Conservation (phyloP, 2,888 invertebrate species). For the Melanostoma scalare region DNA sequence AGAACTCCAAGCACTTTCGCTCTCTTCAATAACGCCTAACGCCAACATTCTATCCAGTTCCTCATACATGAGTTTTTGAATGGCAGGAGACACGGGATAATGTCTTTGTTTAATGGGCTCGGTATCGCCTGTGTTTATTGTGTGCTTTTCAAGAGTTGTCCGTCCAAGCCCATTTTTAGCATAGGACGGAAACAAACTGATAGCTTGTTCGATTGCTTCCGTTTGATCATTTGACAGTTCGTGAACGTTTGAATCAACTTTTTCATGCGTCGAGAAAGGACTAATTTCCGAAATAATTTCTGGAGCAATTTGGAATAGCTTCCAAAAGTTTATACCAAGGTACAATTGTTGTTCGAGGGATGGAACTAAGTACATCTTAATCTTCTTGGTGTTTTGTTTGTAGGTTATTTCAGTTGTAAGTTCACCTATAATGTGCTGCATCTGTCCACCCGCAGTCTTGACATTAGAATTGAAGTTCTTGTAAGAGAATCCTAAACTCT, state of each 20-base stretch:
- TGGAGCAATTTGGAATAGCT: slow-evolving; percentile 22
- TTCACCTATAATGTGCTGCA: slow-evolving; percentile 20
- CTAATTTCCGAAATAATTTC: neutral
- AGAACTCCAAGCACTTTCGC: slow-evolving; percentile 76
- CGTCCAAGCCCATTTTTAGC: slow-evolving; percentile 36
- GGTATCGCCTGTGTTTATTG: slow-evolving; percentile 35
- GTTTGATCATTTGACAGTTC: neutral
- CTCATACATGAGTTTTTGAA: slow-evolving; percentile 45
- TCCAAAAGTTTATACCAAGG: slow-evolving; percentile 24
- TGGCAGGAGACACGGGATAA: slow-evolving; percentile 54
- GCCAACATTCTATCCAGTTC: slow-evolving; percentile 76
- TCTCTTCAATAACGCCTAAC: slow-evolving; percentile 74
- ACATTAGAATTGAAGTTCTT: slow-evolving; percentile 4
- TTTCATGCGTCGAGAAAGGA: neutral
- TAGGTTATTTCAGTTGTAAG: neutral
- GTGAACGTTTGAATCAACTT: slow-evolving; percentile 1
- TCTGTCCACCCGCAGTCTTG: slow-evolving; percentile 23
- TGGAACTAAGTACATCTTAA: neutral
- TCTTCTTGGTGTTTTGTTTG: slow-evolving; percentile 2
- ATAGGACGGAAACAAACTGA: slow-evolving; percentile 5
- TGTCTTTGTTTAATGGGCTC: slow-evolving; percentile 55
- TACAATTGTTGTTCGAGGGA: neutral
- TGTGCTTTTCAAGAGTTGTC: slow-evolving; percentile 33
- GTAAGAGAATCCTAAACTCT: neutral
- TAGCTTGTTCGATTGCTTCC: neutral